Evolutionary conservation across 2,797 vertebrate genomes (phyloP).

Genomic region (Ceryle rudis): DNA sequence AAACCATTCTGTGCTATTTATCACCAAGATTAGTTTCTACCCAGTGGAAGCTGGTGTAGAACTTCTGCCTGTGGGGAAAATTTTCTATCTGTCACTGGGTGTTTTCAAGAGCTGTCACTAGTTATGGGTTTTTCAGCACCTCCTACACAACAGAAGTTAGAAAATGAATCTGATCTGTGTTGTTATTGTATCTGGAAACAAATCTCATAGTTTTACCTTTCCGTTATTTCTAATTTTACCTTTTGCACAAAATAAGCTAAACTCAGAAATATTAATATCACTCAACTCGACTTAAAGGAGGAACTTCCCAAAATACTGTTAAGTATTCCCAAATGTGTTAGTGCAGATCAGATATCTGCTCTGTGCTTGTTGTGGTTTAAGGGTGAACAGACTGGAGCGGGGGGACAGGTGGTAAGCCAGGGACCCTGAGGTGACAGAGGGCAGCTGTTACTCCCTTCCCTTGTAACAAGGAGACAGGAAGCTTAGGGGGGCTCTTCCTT

Average conservation of each 20-base stretch:
- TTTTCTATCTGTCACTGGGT: not conserved
- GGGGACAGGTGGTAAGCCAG: too few species aligned
- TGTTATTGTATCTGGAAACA: not conserved
- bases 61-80: not conserved
- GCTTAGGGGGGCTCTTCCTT: too few species aligned
- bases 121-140: not conserved
- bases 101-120: not conserved
- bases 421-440: too few species aligned
- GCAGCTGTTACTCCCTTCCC: too few species aligned
- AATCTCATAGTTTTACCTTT: not conserved
- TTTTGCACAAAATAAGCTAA: not conserved
- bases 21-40: not conserved
- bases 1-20: not conserved
- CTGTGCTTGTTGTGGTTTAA: too few species aligned
- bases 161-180: not conserved
- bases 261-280: not conserved
- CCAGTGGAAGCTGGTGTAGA: not conserved
- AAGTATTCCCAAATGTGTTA: not conserved
- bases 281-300: not conserved
- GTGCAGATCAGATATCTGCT: fast-evolving
- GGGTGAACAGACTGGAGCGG: too few species aligned
- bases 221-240: not conserved
- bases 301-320: not conserved
- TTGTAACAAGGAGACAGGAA: too few species aligned
- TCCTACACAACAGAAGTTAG: not conserved